Conservation (phyloP, 2,888 invertebrate species). For the Ophioninae sp. region DNA sequence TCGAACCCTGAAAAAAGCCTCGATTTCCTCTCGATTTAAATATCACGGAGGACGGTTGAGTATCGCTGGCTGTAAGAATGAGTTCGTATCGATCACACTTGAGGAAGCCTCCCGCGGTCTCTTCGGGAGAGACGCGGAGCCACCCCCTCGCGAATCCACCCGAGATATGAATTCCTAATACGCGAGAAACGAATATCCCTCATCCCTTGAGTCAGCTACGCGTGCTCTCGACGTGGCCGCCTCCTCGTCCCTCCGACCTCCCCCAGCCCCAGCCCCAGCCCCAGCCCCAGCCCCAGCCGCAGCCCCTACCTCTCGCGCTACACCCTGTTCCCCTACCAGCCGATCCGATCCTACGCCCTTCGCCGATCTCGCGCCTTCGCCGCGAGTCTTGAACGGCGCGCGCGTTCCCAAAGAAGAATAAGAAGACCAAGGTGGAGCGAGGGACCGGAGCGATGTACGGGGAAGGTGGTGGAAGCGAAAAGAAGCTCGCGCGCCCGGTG, state of each 20-base stretch:
- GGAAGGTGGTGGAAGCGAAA: conserved; percentile 38
- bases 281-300: not conserved
- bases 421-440: conserved; percentile 23
- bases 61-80: conserved; percentile 76
- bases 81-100: conserved; percentile 77
- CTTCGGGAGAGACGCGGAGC: conserved; percentile 12
- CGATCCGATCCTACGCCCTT: not conserved
- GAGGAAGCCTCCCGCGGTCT: conserved; percentile 68
- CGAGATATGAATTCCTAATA: conserved; percentile 79
- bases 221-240: conserved; percentile 44
- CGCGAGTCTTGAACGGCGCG: conserved; percentile 49
- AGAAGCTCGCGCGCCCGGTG: conserved; percentile 60
- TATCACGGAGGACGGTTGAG: conserved; percentile 69
- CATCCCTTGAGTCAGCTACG: conserved; percentile 52
- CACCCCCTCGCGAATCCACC: conserved; percentile 62
- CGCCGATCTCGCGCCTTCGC: conserved; percentile 54
- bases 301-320: too few species aligned
- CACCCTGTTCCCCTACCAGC: too few species aligned
- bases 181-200: conserved; percentile 58
- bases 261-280: too few species aligned
- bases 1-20: not conserved
- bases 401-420: conserved; percentile 59
- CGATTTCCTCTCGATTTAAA: not conserved
- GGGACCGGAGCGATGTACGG: conserved; percentile 11
- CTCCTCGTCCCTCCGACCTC: conserved; percentile 19